Conservation (phyloP, 30 jellyfish, hydroid and myxozoan species). For the Sanderia malayensis region DNA sequence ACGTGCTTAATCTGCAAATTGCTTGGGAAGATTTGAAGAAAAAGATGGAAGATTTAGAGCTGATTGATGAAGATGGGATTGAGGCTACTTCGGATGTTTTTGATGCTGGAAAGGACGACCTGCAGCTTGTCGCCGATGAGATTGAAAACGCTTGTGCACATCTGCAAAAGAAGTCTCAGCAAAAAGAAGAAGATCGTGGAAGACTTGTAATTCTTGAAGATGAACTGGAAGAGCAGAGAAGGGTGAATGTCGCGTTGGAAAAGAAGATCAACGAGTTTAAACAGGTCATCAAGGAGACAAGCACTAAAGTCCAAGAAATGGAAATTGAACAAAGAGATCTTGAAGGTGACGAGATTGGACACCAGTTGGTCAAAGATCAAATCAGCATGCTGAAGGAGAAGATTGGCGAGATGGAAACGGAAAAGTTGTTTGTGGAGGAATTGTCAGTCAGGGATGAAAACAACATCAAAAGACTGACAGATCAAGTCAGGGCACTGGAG, state of each 20-base stretch:
- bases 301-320: constrained; percentile 20
- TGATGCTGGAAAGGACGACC: constrained; percentile 4
- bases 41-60: neutral
- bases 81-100: neutral
- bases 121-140: constrained; percentile 28
- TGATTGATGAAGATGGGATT: neutral
- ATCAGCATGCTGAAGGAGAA: constrained; percentile 7
- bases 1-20: neutral
- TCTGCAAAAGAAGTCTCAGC: constrained; percentile 13
- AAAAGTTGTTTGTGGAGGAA: constrained; percentile 19
- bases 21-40: constrained; percentile 37
- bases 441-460: constrained; percentile 24
- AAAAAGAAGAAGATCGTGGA: constrained; percentile 16
- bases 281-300: constrained; percentile 36
- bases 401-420: constrained; percentile 15
- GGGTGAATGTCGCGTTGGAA: constrained; percentile 24
- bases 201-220: neutral
- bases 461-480: constrained; percentile 20
- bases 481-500: constrained; percentile 44
- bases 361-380: constrained; percentile 32
- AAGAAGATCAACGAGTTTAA: constrained; percentile 35
- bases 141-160: constrained; percentile 6
- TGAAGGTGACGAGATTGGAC: constrained; percentile 51
- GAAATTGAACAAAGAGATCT: constrained; percentile 45
- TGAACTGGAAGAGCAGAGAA: constrained; percentile 23